These are phyloP conservation scores for Apodemus speciosus DNA, from an alignment of 2,113 vertebrate species.

Conservation along the genomic window DNA sequence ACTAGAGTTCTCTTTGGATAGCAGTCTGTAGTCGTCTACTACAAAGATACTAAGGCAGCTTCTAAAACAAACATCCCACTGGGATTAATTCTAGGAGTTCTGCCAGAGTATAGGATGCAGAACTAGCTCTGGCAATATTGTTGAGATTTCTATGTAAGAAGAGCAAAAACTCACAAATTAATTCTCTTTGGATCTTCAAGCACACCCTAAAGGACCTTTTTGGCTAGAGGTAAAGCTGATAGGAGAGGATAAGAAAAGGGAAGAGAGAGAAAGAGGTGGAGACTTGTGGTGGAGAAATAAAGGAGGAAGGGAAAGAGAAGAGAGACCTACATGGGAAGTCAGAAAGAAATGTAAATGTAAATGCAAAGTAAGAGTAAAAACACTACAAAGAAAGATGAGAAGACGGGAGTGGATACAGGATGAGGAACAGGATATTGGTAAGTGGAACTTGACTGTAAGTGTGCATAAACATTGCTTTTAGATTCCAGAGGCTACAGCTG, in stretches of 20 bases:
- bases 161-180: slow-evolving; percentile 53
- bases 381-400: not conserved
- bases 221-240: not conserved
- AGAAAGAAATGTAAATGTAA: not conserved
- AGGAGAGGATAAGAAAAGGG: not conserved
- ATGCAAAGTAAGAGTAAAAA: not conserved
- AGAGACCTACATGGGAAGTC: not conserved
- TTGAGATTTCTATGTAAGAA: slow-evolving; percentile 57
- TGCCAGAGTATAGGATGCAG: slow-evolving; percentile 57
- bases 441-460: not conserved
- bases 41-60: slow-evolving; percentile 57
- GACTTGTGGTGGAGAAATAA: not conserved
- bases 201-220: not conserved
- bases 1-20: slow-evolving; percentile 66
- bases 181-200: not conserved
- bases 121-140: slow-evolving; percentile 46
- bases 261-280: not conserved
- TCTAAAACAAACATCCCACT: slow-evolving; percentile 70
- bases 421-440: too few relatives aligned
- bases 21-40: slow-evolving; percentile 19
- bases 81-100: slow-evolving; percentile 60
- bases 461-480: not conserved
- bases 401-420: not conserved
- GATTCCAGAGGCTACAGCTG: not conserved
- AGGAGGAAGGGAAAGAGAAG: not conserved